These are phyloP conservation scores for Percopsis omiscomaycus DNA, from an alignment of 2,797 vertebrate genomes.

Conservation along the genomic window DNA sequence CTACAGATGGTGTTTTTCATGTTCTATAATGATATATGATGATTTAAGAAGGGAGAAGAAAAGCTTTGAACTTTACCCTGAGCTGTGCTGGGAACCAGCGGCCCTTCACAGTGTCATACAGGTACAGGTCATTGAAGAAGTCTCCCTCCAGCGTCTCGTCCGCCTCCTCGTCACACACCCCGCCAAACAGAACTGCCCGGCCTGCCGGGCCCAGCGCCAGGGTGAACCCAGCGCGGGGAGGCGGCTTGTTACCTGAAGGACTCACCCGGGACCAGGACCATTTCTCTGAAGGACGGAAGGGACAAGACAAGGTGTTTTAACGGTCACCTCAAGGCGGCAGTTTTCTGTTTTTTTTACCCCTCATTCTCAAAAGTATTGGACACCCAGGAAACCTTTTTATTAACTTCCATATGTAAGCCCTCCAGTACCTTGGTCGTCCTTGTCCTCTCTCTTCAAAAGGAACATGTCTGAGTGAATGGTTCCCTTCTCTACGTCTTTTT, in stretches of 20 bases:
- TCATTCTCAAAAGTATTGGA: too few species aligned
- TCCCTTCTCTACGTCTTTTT: slow-evolving; percentile 95
- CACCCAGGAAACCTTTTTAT: neutral
- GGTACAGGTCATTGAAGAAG: slow-evolving; percentile 89
- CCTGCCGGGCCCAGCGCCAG: slow-evolving; percentile 77
- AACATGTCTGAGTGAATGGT: slow-evolving; percentile 93
- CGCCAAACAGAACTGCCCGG: slow-evolving; percentile 87
- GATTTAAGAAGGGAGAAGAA: too few species aligned
- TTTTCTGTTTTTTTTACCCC: too few species aligned
- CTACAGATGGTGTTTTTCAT: too few species aligned
- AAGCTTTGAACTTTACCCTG: slow-evolving; percentile 73
- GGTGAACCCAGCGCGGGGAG: slow-evolving; percentile 87
- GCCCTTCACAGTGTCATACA: slow-evolving; percentile 84
- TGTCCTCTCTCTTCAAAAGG: slow-evolving; percentile 82
- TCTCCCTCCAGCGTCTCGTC: slow-evolving; percentile 91
- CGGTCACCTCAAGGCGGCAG: too few species aligned
- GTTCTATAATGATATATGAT: too few species aligned
- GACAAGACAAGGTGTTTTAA: neutral
- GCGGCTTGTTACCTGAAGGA: slow-evolving; percentile 86
- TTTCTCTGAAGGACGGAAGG: slow-evolving; percentile 74
- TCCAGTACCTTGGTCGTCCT: slow-evolving; percentile 74
- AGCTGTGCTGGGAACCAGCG: slow-evolving; percentile 88
- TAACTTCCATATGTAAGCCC: neutral
- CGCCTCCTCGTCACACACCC: slow-evolving; percentile 92
- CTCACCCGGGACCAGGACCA: slow-evolving; percentile 87